These are phyloP conservation scores for Cataglyphis albicans DNA, from an alignment of 2,888 invertebrate genomes.

Conservation along the genomic window DNA sequence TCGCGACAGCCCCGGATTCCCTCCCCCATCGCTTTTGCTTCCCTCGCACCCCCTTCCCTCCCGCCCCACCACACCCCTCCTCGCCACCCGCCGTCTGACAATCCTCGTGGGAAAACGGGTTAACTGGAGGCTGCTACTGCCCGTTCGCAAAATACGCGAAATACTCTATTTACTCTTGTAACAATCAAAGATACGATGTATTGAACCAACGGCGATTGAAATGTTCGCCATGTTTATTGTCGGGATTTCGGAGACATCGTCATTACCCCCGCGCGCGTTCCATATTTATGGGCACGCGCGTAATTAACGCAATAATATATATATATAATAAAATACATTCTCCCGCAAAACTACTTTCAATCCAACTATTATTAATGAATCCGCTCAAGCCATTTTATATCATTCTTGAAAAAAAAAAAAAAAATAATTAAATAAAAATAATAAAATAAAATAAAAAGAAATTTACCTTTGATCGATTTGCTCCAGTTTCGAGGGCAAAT, in stretches of 20 bases:
- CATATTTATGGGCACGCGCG: background rate
- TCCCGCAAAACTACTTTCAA: background rate
- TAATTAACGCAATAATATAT: background rate
- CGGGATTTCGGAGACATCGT: background rate
- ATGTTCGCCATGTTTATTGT: background rate
- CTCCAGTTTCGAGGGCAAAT: background rate
- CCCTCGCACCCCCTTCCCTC: background rate
- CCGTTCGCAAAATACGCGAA: conserved; percentile 10
- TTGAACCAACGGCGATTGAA: conserved; percentile 24
- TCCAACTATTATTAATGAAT: background rate
- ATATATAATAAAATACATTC: background rate
- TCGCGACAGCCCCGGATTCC: background rate
- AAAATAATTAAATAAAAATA: background rate
- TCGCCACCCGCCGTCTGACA: background rate
- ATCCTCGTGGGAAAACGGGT: conserved; percentile 39
- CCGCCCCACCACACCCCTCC: rapidly evolving
- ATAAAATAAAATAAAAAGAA: too few relatives aligned
- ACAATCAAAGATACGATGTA: conserved; percentile 27
- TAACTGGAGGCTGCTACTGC: conserved; percentile 29
- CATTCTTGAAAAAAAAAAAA: background rate
- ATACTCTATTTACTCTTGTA: conserved; percentile 3
- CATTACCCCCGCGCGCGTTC: background rate
- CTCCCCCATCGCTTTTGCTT: conserved; percentile 3
- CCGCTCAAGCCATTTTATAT: too few relatives aligned
- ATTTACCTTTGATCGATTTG: background rate